These are phyloP conservation scores for Nasonovia ribisnigri DNA, from an alignment of 2,888 invertebrate genomes.

Conservation along the genomic window DNA sequence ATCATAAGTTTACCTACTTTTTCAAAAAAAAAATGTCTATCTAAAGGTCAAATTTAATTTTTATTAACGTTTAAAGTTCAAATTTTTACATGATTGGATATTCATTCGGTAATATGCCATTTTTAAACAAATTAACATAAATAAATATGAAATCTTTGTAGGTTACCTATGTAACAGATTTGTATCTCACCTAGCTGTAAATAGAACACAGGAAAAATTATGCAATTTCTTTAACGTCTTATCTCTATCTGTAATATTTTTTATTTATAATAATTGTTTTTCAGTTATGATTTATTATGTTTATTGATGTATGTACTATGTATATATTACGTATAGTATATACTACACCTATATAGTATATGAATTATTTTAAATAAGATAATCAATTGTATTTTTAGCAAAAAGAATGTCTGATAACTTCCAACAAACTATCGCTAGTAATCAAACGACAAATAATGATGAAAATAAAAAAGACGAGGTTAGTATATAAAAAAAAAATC, in stretches of 20 bases:
- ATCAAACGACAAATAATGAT: not conserved
- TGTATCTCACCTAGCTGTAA: not conserved
- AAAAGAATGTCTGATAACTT: not conserved
- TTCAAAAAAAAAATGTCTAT: no score
- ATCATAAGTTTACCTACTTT: no score
- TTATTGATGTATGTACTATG: not conserved
- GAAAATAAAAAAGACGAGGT: not conserved
- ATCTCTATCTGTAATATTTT: not conserved
- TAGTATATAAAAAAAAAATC: constrained; percentile 1
- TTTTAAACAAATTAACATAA: no score
- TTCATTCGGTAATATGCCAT: no score
- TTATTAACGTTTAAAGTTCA: no score
- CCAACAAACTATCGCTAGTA: not conserved
- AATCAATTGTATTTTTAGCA: not conserved
- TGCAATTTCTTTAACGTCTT: not conserved
- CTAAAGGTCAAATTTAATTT: no score
- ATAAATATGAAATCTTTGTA: no score
- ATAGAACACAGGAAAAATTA: no score
- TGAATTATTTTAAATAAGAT: not conserved
- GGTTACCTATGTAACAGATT: no score
- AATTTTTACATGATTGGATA: no score
- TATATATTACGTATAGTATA: no score
- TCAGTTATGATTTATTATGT: not conserved
- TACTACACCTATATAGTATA: not conserved
- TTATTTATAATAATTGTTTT: not conserved